Conservation (phyloP, 2,113 vertebrate genomes). For the Corydoras sp. region DNA sequence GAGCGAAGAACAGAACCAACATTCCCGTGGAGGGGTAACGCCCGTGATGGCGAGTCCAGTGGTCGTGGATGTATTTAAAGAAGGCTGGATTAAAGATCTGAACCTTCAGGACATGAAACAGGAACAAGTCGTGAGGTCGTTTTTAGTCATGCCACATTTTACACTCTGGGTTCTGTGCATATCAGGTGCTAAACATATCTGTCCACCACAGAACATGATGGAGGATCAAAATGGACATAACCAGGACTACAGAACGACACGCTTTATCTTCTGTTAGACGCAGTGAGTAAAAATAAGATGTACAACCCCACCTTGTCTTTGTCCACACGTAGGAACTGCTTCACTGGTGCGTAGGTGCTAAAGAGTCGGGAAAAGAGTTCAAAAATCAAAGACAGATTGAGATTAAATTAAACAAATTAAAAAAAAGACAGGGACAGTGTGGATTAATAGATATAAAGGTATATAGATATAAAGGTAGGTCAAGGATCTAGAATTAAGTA, state of each 20-base stretch:
- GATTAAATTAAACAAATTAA: too few species aligned
- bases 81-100: conserved; percentile 98
- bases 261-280: background rate
- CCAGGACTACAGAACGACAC: too few species aligned
- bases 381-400: background rate
- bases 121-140: too few species aligned
- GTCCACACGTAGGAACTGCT: conserved; percentile 96
- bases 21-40: conserved; percentile 98
- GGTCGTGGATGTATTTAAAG: conserved; percentile 98
- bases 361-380: conserved; percentile 19
- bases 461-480: too few species aligned
- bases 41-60: conserved; percentile 88
- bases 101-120: conserved; percentile 64
- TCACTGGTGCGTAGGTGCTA: conserved; percentile 94
- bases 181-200: too few species aligned
- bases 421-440: too few species aligned
- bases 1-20: conserved; percentile 93
- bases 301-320: conserved; percentile 83
- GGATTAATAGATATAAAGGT: too few species aligned
- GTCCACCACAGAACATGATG: too few species aligned
- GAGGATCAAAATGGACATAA: too few species aligned
- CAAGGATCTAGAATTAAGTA: too few species aligned
- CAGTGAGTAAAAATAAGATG: conserved; percentile 10
- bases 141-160: too few species aligned
- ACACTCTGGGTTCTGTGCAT: too few species aligned